Base-by-base conservation (phyloP, 2,888 invertebrate species). In the Eristalinus aeneus region DNA sequence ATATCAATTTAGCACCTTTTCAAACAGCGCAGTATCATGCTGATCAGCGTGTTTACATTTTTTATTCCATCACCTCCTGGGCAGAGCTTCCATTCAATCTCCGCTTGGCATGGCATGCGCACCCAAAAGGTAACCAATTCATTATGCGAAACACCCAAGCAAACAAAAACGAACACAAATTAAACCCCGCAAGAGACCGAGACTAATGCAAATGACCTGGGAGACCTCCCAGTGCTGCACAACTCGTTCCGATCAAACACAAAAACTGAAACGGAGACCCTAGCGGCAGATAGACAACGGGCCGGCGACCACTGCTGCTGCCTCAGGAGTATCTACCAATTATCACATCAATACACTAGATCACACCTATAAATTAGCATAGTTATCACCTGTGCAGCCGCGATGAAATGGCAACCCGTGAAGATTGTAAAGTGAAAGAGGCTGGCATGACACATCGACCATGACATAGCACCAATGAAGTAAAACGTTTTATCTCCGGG, bases 351-450 rank as follows among this genome's bases (percentile, higher is more conserved):
- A 78, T 78, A 64, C 60, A 72, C 78, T 71, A 72, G 71, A 78
- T 72, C 78, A 65, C 72, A 78, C 71, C 72, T 78, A 71, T 72
- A 72, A 78, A 78, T 78, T 72, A 78, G 64, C 78, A 78, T 72
- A 78, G 78, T 78, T 78, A 78, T 71, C 71, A 78, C 78, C 64
- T 72, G 64, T 20, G 58, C 71, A 63, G 69, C 58, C 63, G 36
- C 54, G 22, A 53, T 32, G 56, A 63, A 71, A 56, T 36, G 56
- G 64, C 60, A 2, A 63, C 31, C 58, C 54, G 64, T 68, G 60
- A 46, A 32, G 60, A 67, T 58, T 32, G 22, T 67, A 67, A 56
- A 67, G 74, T 67, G 32, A 67, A 67, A 75, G 75, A 74, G 22
- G 36, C 16, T 8, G 46, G 5, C 46, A 46, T 46, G 46, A 46